These are phyloP conservation scores for Microtus pennsylvanicus DNA, from an alignment of 2,113 vertebrate genomes.

Conservation along the genomic window DNA sequence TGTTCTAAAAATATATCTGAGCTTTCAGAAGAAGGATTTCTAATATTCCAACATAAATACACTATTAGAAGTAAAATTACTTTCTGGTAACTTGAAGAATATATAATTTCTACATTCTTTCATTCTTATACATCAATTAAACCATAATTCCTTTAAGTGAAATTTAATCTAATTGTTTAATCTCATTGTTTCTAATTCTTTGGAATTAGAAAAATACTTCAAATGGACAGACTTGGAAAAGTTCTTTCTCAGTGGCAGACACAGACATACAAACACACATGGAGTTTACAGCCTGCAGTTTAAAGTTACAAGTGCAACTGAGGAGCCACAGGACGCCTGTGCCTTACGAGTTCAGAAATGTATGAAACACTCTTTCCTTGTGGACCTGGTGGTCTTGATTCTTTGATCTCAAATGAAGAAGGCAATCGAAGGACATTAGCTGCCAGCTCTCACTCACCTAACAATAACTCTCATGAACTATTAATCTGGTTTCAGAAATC, in stretches of 20 bases:
- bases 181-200: background rate
- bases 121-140: background rate
- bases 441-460: background rate
- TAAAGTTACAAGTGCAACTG: background rate
- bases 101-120: background rate
- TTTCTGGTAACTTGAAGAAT: background rate
- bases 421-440: background rate
- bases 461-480: background rate
- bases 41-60: background rate
- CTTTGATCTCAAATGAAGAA: background rate
- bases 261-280: background rate
- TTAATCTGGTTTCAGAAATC: slow-evolving; percentile 4
- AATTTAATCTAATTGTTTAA: background rate
- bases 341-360: background rate
- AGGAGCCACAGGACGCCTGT: background rate
- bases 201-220: slow-evolving; percentile 26
- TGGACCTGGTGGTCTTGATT: background rate
- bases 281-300: background rate
- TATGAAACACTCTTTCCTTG: background rate
- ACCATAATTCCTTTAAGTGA: background rate
- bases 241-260: background rate
- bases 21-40: background rate
- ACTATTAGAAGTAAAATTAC: background rate
- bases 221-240: background rate
- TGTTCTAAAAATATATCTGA: slow-evolving; percentile 6